Percentiles rank a stretch among this genome's conserved stretches.
These are phyloP conservation scores for Polyodon spathula DNA, from an alignment of 2,113 vertebrate genomes.

Conservation along the genomic window DNA sequence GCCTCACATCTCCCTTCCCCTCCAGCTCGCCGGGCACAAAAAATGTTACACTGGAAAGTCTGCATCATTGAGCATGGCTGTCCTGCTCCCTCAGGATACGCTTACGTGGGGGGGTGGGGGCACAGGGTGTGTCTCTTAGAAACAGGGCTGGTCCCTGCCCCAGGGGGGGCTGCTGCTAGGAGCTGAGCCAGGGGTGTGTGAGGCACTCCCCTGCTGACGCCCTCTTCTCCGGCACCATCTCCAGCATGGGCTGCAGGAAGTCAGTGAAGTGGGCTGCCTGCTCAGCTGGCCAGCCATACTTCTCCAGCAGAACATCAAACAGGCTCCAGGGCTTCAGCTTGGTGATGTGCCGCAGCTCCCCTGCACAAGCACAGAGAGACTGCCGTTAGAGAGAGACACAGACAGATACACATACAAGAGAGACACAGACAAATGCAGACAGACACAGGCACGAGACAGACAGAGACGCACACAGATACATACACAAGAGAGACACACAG, in stretches of 20 bases:
- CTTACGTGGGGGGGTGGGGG: no score
- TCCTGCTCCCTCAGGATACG: no score
- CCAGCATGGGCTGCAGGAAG: slow-evolving; percentile 97
- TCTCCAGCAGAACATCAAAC: slow-evolving; percentile 95
- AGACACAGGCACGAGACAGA: no score
- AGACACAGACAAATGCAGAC: no score
- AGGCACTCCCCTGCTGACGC: slow-evolving; percentile 94
- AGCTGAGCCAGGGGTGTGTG: slow-evolving; percentile 92
- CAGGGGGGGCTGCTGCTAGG: slow-evolving; percentile 68
- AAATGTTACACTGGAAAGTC: no score
- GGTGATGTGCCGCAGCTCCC: slow-evolving; percentile 93
- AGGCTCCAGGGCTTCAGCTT: slow-evolving; percentile 98
- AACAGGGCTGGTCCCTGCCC: slow-evolving; percentile 29
- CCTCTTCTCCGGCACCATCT: slow-evolving; percentile 97
- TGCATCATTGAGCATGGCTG: no score
- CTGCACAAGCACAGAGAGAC: slow-evolving; percentile 44
- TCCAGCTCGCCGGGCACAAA: no score
- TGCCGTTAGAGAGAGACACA: neutral
- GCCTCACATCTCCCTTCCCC: neutral
- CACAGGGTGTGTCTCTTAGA: slow-evolving; percentile 8
- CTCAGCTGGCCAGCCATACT: slow-evolving; percentile 92
- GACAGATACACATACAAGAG: neutral
- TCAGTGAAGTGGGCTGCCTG: slow-evolving; percentile 93
- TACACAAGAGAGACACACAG: no score
- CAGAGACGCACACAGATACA: no score